phyloP scores from a whole-genome alignment of 1,140 invertebrate species.

The Atta colombica region DNA sequence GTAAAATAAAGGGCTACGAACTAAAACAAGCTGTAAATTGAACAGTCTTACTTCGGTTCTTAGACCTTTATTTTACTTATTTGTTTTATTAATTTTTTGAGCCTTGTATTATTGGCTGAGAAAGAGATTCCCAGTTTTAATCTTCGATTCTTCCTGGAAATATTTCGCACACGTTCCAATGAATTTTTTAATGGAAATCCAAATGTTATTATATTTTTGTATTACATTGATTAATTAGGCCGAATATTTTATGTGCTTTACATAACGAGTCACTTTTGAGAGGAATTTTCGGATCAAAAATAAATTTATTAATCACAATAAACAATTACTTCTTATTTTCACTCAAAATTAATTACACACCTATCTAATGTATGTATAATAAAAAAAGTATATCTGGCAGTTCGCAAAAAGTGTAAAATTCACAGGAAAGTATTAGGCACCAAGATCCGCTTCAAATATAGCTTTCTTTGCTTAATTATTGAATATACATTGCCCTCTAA shows the following conservation, averaged over 20 bases:
- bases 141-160: not conserved
- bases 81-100: too few species aligned
- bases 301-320: not conserved
- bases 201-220: not conserved
- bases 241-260: not conserved
- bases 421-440: too few species aligned
- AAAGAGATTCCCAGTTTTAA: too few species aligned
- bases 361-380: not conserved
- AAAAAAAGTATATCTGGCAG: not conserved
- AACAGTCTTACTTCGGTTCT: too few species aligned
- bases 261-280: not conserved
- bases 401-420: too few species aligned
- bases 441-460: too few species aligned
- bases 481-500: too few species aligned
- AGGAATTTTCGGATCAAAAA: not conserved
- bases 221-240: not conserved
- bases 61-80: too few species aligned
- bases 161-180: not conserved
- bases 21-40: too few species aligned
- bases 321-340: not conserved
- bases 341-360: conserved; percentile 7
- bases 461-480: too few species aligned
- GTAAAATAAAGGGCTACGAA: too few species aligned
- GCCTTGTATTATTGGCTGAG: too few species aligned
- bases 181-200: not conserved